These are phyloP conservation scores for Sisyra terminalis DNA, from an alignment of 2,888 invertebrate species.

Conservation along the genomic window DNA sequence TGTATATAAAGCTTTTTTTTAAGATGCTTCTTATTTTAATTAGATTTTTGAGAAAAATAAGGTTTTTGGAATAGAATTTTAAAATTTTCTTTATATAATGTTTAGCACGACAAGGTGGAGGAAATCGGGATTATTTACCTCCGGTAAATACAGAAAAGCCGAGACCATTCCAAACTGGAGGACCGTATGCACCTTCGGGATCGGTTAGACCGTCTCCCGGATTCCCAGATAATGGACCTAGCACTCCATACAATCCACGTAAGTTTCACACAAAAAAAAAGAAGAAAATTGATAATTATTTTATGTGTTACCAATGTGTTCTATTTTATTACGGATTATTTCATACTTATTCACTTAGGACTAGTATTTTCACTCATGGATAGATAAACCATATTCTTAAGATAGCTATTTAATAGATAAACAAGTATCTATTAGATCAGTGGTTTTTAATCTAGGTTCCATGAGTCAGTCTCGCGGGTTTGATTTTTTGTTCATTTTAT, in stretches of 20 bases:
- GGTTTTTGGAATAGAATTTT: no score
- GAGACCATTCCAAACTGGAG: constrained; percentile 41
- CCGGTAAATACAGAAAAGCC: constrained; percentile 48
- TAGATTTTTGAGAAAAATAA: neutral
- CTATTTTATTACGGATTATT: no score
- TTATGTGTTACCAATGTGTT: neutral
- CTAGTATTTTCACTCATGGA: no score
- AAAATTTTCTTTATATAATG: no score
- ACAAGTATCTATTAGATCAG: no score
- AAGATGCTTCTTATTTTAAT: no score
- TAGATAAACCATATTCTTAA: no score
- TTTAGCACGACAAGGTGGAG: constrained; percentile 4
- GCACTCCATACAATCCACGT: neutral
- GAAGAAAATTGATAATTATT: neutral
- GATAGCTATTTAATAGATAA: no score
- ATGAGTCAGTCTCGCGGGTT: no score
- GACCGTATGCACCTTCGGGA: constrained; percentile 12
- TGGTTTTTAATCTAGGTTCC: no score
- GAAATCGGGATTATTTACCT: constrained; percentile 34
- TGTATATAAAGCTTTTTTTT: neutral
- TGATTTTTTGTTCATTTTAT: no score
- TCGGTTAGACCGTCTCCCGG: constrained; percentile 16
- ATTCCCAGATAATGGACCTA: constrained; percentile 13
- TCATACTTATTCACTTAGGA: no score
- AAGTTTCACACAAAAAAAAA: neutral